Base-by-base conservation (phyloP, 2,888 invertebrate genomes). In the Bibio marci region DNA sequence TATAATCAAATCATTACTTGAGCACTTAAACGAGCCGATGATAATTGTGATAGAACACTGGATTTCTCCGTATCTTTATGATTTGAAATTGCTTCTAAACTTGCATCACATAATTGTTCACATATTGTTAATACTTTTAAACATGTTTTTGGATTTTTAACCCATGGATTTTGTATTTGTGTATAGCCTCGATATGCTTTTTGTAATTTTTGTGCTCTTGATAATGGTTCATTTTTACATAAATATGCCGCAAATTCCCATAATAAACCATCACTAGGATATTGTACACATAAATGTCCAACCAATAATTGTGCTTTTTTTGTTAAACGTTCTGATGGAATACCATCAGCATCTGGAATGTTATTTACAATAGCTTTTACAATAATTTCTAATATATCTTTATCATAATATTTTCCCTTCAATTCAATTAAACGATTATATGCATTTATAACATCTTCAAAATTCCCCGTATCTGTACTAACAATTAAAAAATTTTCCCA, bases 401-500 rank as follows among this genome's bases (percentile, higher is more conserved):
- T 54, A 53, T 92, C 91, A 1, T 79, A 63, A 55, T 80, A 86
- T 52, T 80, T 79, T 38, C 73, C 73, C 57, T 75, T 78, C n/a
- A 95, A 60, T 54, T 95, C 92, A 26, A 91, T 62, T 35, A 95
- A 62, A 17, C 88, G 73, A 57, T 90, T 81, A 53, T 83, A 83
- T 1, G 90, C 80, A 43, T 76, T 73, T 41, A 95, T 73, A 3
- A 81, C 80, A 57, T 92, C 88, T 39, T 79, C 75, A 57, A 87
- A 85, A 54, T 86, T 77, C 0, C 79, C 80, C 12, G 86, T 77
- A 55, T 94, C 92, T 46, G 81, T 75, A 50, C 86, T 83, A 19
- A 92, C 82, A 19, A 83, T 63, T 62, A 97, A 70, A 40, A 85
- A 77, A 63, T 97, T 98, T 56, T 95, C 94, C 97, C 97, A 97